phyloP scores from a whole-genome alignment of 2,888 invertebrate genomes.

The Tanypteryx hageni region DNA sequence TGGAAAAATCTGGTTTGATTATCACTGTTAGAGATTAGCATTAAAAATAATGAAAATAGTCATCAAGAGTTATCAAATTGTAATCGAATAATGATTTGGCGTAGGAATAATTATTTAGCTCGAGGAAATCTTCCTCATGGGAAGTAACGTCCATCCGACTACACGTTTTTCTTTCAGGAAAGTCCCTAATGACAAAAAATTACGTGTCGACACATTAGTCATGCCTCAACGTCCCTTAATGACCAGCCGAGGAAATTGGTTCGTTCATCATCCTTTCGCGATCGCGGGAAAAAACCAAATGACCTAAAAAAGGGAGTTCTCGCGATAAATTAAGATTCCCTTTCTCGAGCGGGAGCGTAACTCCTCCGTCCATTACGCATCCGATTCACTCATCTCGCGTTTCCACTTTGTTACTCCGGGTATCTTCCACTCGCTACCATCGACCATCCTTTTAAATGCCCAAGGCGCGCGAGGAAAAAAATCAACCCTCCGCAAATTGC shows the following conservation, averaged over 20 bases:
- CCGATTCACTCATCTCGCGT: not conserved
- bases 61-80: not conserved
- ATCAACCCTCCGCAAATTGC: conserved; percentile 2
- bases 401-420: not conserved
- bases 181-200: not conserved
- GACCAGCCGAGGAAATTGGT: conserved; percentile 14
- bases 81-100: too few species aligned
- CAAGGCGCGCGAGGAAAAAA: conserved; percentile 10
- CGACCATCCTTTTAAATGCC: not conserved
- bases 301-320: not conserved
- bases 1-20: not conserved
- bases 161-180: not conserved
- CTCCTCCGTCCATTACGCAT: conserved; percentile 16
- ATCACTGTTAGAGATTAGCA: not conserved
- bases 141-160: not conserved
- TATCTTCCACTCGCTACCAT: not conserved
- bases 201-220: not conserved
- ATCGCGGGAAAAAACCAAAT: not conserved
- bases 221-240: not conserved
- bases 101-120: not conserved
- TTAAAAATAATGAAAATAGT: conserved; percentile 3
- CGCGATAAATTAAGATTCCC: conserved; percentile 20
- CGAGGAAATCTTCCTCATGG: not conserved
- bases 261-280: not conserved
- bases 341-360: not conserved